Evolutionary conservation across 2,888 invertebrate genomes (phyloP).

Genomic region (Epiblema foenella): DNA sequence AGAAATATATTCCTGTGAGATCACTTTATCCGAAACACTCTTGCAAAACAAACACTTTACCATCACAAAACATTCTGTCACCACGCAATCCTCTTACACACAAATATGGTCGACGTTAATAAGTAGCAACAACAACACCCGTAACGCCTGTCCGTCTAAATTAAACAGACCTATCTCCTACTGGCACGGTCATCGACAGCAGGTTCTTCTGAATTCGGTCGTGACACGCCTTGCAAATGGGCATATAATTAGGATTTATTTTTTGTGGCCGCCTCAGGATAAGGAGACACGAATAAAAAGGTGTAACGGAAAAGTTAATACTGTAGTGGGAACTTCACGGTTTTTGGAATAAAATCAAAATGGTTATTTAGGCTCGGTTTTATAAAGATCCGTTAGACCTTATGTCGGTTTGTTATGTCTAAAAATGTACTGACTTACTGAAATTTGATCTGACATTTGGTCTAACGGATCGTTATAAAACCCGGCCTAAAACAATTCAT

Average conservation of each 20-base stretch:
- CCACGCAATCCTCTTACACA: constrained; percentile 23
- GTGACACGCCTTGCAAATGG: constrained; percentile 34
- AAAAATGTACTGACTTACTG: too few relatives aligned
- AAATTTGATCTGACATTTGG: too few relatives aligned
- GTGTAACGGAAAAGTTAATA: constrained; percentile 12
- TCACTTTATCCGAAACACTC: constrained; percentile 44
- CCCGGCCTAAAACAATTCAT: too few relatives aligned
- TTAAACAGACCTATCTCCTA: not conserved
- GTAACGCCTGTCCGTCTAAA: constrained; percentile 21
- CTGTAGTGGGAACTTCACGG: not conserved
- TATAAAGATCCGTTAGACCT: too few relatives aligned
- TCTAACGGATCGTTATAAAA: too few relatives aligned
- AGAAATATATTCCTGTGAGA: not conserved
- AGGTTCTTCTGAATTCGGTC: constrained; percentile 23
- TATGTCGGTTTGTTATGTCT: too few relatives aligned
- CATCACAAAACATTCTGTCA: constrained; percentile 6
- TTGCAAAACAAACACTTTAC: not conserved
- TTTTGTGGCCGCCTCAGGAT: constrained; percentile 25
- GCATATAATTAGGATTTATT: constrained; percentile 43
- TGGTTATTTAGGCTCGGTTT: too few relatives aligned
- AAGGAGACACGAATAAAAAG: constrained; percentile 9
- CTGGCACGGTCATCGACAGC: not conserved
- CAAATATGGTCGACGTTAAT: constrained; percentile 32
- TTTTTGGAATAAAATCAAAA: too few relatives aligned
- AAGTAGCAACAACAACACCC: constrained; percentile 34